phyloP scores from a whole-genome alignment of 2,113 vertebrate genomes.

The Ranitomeya imitator region DNA sequence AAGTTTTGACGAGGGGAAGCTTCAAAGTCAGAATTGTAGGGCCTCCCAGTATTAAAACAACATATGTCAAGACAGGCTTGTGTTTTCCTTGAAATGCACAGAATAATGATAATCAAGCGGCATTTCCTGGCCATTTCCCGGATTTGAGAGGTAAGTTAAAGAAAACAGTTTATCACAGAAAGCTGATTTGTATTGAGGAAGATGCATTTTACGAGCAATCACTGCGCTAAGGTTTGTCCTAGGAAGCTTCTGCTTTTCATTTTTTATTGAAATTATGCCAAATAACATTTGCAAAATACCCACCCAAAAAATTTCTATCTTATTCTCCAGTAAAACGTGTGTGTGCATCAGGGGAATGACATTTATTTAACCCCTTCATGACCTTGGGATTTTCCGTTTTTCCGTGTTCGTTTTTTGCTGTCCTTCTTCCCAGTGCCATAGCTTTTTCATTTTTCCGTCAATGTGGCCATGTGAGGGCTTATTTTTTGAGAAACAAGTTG shows the following conservation, averaged over 20 bases:
- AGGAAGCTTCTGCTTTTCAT: neutral
- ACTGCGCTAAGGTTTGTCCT: neutral
- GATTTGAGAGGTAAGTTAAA: constrained; percentile 26
- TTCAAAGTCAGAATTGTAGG: constrained; percentile 18
- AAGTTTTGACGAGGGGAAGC: constrained; percentile 2
- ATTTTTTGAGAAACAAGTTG: too few species aligned
- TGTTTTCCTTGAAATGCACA: constrained; percentile 48
- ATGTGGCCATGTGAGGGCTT: too few species aligned
- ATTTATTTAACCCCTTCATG: neutral
- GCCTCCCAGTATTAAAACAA: constrained; percentile 47
- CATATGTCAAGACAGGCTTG: constrained; percentile 43
- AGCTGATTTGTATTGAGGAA: constrained; percentile 6
- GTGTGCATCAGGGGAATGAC: neutral
- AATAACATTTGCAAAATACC: neutral
- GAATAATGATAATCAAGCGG: constrained; percentile 50
- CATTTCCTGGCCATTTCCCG: constrained; percentile 54
- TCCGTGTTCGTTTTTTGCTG: too few species aligned
- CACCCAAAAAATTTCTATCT: neutral
- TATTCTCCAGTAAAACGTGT: neutral
- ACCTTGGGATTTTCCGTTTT: too few species aligned
- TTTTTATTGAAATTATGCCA: neutral
- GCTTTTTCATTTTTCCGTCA: too few species aligned
- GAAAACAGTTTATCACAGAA: constrained; percentile 28
- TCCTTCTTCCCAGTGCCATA: too few species aligned
- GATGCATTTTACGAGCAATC: neutral